Percentiles rank a stretch among this genome's conserved stretches.
phyloP scores from a whole-genome alignment of 2,888 invertebrate species.

The Lomographa bimaculata region DNA sequence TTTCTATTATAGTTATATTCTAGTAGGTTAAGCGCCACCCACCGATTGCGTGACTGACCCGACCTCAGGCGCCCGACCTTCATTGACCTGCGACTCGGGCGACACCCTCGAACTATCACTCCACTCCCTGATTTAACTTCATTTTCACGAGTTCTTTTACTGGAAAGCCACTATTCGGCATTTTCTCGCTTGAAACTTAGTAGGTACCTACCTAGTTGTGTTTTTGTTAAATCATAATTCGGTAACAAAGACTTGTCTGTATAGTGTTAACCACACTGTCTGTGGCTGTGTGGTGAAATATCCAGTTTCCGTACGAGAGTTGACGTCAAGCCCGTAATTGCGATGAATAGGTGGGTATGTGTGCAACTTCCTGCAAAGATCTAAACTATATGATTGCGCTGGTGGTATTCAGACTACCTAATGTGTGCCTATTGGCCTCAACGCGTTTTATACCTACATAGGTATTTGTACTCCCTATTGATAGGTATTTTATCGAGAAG shows the following conservation, averaged over 20 bases:
- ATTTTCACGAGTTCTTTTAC: slow-evolving; percentile 30
- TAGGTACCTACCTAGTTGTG: too few species aligned
- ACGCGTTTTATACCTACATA: neutral
- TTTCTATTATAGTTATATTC: too few species aligned
- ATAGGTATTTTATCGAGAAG: slow-evolving; percentile 28
- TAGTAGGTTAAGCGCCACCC: slow-evolving; percentile 39
- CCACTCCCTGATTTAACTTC: slow-evolving; percentile 42
- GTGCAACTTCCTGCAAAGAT: slow-evolving; percentile 31
- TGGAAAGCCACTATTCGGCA: slow-evolving; percentile 14
- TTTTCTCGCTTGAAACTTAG: too few species aligned
- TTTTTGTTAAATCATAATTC: too few species aligned
- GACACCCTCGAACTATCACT: slow-evolving; percentile 47
- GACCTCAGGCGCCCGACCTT: slow-evolving; percentile 53
- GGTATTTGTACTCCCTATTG: slow-evolving; percentile 20
- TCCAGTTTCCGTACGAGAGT: slow-evolving; percentile 24
- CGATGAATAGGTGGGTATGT: slow-evolving; percentile 26
- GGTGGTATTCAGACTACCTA: too few species aligned
- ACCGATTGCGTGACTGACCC: slow-evolving; percentile 58
- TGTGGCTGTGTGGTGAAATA: slow-evolving; percentile 14
- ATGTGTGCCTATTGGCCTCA: slow-evolving; percentile 24
- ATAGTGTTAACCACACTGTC: slow-evolving; percentile 12
- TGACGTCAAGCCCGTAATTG: slow-evolving; percentile 28
- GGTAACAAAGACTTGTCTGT: slow-evolving; percentile 6
- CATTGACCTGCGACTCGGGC: slow-evolving; percentile 59
- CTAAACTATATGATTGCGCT: slow-evolving; percentile 32